These are phyloP conservation scores for Drosophila nr. fundita DNA, from an alignment of 2,888 invertebrate species.

Conservation along the genomic window DNA sequence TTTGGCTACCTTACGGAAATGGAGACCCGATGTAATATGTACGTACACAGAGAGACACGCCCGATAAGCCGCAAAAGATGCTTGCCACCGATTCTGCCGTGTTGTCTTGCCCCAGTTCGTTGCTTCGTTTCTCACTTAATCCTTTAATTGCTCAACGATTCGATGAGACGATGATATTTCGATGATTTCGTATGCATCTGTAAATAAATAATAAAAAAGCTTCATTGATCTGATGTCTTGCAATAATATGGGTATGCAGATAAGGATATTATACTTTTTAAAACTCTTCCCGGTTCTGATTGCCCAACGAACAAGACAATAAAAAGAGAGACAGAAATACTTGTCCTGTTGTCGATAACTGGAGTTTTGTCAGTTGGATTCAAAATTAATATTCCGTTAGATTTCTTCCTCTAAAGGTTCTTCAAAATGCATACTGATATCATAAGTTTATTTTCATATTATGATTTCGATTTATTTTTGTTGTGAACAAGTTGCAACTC, in stretches of 20 bases:
- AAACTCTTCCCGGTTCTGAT: background rate
- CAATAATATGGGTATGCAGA: background rate
- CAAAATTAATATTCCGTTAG: background rate
- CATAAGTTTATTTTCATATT: background rate
- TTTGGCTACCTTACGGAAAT: constrained; percentile 53
- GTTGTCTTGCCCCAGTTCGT: constrained; percentile 13
- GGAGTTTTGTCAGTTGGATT: background rate
- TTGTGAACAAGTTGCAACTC: background rate
- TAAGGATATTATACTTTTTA: background rate
- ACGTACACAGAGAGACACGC: constrained; percentile 56
- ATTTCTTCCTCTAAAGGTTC: background rate
- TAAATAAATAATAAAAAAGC: constrained; percentile 13
- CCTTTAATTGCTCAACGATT: constrained; percentile 43
- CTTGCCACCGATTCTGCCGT: constrained; percentile 22
- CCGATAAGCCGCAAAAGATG: constrained; percentile 47
- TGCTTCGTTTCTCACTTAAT: constrained; percentile 16
- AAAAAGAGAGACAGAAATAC: background rate
- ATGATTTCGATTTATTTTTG: background rate
- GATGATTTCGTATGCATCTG: constrained; percentile 38
- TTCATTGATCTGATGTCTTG: background rate
- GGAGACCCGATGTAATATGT: constrained; percentile 53
- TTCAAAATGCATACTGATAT: background rate
- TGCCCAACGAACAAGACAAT: background rate
- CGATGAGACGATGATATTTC: constrained; percentile 14
- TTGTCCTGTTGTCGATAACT: background rate